phyloP scores from a whole-genome alignment of 2,888 invertebrate genomes.

The Muscina levida region DNA sequence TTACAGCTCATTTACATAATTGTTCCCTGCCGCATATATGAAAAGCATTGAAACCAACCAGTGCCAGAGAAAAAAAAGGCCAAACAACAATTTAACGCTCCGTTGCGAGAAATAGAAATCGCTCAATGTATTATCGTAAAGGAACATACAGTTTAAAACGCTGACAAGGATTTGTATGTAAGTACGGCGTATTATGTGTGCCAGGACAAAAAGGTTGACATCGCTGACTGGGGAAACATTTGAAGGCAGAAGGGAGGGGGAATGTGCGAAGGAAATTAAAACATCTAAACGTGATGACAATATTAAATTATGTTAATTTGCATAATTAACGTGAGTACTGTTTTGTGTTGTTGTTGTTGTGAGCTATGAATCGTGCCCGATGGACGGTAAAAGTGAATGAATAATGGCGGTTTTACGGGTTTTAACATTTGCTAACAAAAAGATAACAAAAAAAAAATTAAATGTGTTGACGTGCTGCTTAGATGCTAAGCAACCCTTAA shows the following conservation, averaged over 20 bases:
- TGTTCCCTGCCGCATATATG: conserved; percentile 64
- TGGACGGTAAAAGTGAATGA: conserved; percentile 43
- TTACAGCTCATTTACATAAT: conserved; percentile 78
- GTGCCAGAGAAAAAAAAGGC: not conserved
- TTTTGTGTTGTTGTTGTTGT: not conserved
- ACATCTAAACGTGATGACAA: conserved; percentile 75
- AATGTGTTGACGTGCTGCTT: conserved; percentile 57
- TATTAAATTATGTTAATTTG: conserved; percentile 78
- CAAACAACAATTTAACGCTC: conserved; percentile 15
- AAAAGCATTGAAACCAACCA: not conserved
- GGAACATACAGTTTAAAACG: not conserved
- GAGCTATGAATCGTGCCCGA: conserved; percentile 1
- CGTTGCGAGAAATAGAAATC: not conserved
- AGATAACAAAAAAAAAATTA: not conserved
- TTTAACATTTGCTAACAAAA: no score
- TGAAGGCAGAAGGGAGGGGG: not conserved
- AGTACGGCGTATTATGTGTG: no score
- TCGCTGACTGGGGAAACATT: not conserved
- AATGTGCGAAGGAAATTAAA: conserved; percentile 46
- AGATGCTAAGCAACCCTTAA: conserved; percentile 76
- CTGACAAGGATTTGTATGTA: not conserved
- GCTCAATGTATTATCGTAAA: not conserved
- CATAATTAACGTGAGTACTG: conserved; percentile 74
- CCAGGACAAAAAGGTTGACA: no score
- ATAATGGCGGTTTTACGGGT: conserved; percentile 38